Evolutionary conservation across 2,888 invertebrate species (phyloP).

Genomic region (Leptinotarsa tumamoca): DNA sequence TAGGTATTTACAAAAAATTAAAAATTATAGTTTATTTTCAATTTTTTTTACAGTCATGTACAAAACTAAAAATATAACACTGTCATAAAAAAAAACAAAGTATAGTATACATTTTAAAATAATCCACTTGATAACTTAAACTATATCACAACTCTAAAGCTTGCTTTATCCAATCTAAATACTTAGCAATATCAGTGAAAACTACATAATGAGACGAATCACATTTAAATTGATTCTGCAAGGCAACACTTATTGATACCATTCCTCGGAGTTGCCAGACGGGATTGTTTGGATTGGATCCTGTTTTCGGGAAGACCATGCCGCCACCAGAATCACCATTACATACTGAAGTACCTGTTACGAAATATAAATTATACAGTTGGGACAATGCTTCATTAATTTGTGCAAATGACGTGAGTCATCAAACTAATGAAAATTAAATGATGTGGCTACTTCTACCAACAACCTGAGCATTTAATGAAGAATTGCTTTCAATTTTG

Average conservation of each 20-base stretch:
- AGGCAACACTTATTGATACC: conserved; percentile 71
- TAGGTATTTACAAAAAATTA: no score
- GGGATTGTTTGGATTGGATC: conserved; percentile 49
- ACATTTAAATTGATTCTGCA: conserved; percentile 71
- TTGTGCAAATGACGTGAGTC: not conserved
- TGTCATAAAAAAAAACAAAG: not conserved
- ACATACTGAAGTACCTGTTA: conserved; percentile 72
- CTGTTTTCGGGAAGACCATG: conserved; percentile 60
- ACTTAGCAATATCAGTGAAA: conserved; percentile 73
- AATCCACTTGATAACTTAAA: not conserved
- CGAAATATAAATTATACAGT: not conserved
- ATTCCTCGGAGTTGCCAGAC: conserved; percentile 66
- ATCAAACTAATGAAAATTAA: no score
- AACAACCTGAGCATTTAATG: no score
- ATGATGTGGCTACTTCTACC: no score
- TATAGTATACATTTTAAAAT: not conserved
- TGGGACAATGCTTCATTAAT: not conserved
- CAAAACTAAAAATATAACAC: not conserved
- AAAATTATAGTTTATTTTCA: not conserved
- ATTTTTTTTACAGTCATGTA: not conserved
- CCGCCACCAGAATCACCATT: conserved; percentile 67
- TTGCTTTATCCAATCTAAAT: conserved; percentile 69
- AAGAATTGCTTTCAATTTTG: no score
- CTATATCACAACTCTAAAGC: conserved; percentile 41
- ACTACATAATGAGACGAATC: conserved; percentile 73